Evolutionary conservation across 2,113 vertebrate genomes (phyloP), one percentile per base, ranked within the genome.

Genomic region (Mola mola): DNA sequence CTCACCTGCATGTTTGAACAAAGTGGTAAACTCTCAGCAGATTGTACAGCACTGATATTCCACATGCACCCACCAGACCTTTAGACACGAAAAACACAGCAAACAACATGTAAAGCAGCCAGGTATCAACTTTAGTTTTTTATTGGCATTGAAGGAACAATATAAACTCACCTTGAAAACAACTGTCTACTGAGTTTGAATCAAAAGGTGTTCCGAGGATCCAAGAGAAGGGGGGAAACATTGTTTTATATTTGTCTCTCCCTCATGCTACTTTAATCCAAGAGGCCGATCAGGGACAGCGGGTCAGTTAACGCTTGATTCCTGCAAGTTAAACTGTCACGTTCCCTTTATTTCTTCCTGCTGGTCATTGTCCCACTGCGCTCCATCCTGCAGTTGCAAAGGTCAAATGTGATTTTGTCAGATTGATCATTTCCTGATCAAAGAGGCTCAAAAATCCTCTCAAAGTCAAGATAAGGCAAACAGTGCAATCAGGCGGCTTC

Each of bases 61-160:
- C 94, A 8, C 93, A 94, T 26, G 95, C 93, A 4, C 93, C 93
- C 19, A 94, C 66, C 15, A 96, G 11, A 65, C 95, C 95, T 96
- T 66, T 7, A 25, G 60, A 71, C 11, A 52, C 4, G 55, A 55
- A 26, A 34, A 5, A 22, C 6, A 20, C 31, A 20, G 2, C 29
- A 37, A 24, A 12, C 6, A 6, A 41, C 4, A 7, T 20, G 13
- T 11, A 15, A n/a, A 6, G 8, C 5, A 7, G n/a, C n/a, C n/a
- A n/a, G n/a, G n/a, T n/a, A n/a, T n/a, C n/a, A n/a, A n/a, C n/a
- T n/a, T 28, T 12, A 22, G 17, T 6, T 10, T 26, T 49, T 28
- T 33, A 25, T 22, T 11, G 1, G 2, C 9, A 21, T 13, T 1
- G 6, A 40, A 38, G 20, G 47, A 26, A 31, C 12, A 2, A 37